Evolutionary conservation across 2,888 invertebrate genomes (phyloP), one percentile per base, ranked within the genome.

Genomic region (Epistrophe eligans): DNA sequence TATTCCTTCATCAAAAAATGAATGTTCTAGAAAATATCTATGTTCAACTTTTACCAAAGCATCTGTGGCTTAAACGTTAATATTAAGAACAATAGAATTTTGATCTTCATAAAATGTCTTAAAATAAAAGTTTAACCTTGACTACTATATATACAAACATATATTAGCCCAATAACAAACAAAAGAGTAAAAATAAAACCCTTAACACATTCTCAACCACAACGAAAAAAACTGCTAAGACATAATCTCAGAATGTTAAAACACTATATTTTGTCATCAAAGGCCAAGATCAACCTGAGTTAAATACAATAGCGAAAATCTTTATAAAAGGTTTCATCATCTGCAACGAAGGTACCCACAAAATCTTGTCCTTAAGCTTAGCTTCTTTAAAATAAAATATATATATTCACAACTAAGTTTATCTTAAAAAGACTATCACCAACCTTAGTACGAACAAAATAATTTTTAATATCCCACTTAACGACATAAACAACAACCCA

Each of bases 401-500:
- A 67, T 79, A 48, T 43, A 73, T 62, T 48, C 24, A 45, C 64
- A 66, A 60, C 77, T 67, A 43, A 28, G 52, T 60, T 45, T 72
- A 71, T 72, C 66, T 48, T 19, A 58, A 40, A 40, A 71, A 70
- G 13, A 43, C 50, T 58, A 71, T 35, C 62, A 45, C 43, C 67
- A 58, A 24, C 64, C 8, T 71, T 57, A 17, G 71, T 64, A 35
- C 4, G 32, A 9, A 67, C 60, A 35, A 62, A 80, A 84, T 38
- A 50, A 28, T 77, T 64, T 70, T 82, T 82, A 85, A 82, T 66
- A 57, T 10, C 64, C 62, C 70, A 67, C 64, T 74, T 64, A 82
- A 85, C 62, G 85, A 71, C 67, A 24, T 71, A 64, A 74, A 82
- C 70, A 79, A 82, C 57, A 82, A 58, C 74, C 81, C 73, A 82